Conservation (phyloP, 2,888 invertebrate species). For the Drosophila paucipuncta region DNA sequence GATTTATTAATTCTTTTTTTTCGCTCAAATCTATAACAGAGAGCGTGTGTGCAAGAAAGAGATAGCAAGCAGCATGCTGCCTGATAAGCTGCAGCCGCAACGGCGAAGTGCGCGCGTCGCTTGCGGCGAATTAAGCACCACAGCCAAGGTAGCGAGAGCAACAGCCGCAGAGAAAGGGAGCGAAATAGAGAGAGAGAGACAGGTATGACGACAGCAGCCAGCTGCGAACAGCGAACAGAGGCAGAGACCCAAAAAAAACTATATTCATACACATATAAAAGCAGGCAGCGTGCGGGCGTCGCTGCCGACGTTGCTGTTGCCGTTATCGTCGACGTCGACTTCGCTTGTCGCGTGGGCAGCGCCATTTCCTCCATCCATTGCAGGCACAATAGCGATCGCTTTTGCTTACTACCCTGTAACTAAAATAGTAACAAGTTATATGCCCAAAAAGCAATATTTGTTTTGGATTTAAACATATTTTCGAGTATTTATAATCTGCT, state of each 20-base stretch:
- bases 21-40: constrained; percentile 8
- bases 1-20: constrained; percentile 49
- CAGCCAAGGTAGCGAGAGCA: constrained; percentile 4
- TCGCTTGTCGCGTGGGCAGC: constrained; percentile 59
- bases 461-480: background rate
- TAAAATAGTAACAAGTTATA: background rate
- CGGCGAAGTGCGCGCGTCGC: constrained; percentile 49
- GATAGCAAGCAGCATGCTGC: constrained; percentile 21
- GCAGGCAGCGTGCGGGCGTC: constrained; percentile 49
- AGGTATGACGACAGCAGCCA: constrained; percentile 51
- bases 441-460: background rate
- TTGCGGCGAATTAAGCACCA: constrained; percentile 52
- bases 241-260: constrained; percentile 25
- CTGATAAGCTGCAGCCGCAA: constrained; percentile 43
- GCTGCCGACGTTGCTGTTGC: constrained; percentile 18
- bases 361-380: constrained; percentile 56
- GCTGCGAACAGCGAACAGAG: background rate
- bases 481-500: background rate
- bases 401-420: constrained; percentile 47
- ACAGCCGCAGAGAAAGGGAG: background rate
- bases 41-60: constrained; percentile 16
- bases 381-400: constrained; percentile 41
- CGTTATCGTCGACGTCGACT: constrained; percentile 24
- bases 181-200: background rate
- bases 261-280: background rate